Conservation (phyloP, 2,797 vertebrate species). For the Ficedula albicollis region DNA sequence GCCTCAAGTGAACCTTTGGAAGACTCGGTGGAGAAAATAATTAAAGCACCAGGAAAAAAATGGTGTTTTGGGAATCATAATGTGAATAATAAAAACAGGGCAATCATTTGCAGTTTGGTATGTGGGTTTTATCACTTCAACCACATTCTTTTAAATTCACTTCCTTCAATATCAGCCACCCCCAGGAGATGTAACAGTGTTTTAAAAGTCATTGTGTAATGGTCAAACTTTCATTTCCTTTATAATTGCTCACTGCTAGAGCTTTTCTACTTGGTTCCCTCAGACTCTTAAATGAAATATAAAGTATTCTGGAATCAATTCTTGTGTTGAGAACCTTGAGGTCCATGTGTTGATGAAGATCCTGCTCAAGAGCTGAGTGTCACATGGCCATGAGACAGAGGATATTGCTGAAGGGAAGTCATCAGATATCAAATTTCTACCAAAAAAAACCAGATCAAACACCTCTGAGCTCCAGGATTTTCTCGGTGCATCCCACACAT, state of each 20-base stretch:
- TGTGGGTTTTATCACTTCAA: slow-evolving; percentile 39
- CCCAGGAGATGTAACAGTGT: not conserved
- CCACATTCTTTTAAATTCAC: not conserved
- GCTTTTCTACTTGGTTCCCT: not conserved
- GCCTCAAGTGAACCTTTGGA: slow-evolving; percentile 30
- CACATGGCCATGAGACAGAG: not conserved
- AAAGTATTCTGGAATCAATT: not conserved
- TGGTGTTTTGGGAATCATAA: slow-evolving; percentile 3
- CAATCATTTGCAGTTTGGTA: not conserved
- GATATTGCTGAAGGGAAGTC: not conserved
- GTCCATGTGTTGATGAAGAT: not conserved
- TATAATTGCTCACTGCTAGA: not conserved
- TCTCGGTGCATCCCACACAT: not conserved
- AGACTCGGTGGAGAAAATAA: slow-evolving; percentile 36
- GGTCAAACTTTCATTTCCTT: not conserved
- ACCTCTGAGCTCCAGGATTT: not conserved
- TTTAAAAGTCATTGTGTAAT: not conserved
- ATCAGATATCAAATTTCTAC: not conserved
- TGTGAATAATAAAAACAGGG: slow-evolving; percentile 24
- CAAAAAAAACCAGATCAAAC: not conserved
- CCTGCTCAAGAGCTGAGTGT: not conserved
- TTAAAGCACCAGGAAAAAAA: slow-evolving; percentile 42
- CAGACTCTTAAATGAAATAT: not conserved
- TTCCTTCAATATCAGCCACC: not conserved
- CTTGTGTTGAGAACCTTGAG: not conserved